Conservation (phyloP, 2,113 vertebrate genomes). For the Chloropsis hardwickii region DNA sequence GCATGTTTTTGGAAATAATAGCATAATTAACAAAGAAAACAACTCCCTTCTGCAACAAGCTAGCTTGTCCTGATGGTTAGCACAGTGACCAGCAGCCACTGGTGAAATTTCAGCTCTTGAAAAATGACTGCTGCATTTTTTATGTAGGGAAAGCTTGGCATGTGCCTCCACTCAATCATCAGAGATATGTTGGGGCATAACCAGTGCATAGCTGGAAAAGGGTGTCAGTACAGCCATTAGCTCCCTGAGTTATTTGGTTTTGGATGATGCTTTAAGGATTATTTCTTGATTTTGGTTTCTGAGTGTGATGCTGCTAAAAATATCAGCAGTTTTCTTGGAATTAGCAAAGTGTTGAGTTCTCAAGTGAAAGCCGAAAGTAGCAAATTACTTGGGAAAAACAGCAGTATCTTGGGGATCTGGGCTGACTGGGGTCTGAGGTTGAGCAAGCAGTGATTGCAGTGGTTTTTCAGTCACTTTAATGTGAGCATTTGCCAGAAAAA, state of each 20-base stretch:
- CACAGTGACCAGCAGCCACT: background rate
- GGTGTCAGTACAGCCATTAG: background rate
- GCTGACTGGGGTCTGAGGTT: background rate
- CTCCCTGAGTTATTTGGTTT: background rate
- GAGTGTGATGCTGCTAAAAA: background rate
- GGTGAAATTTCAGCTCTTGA: background rate
- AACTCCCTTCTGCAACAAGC: background rate
- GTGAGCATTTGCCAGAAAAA: background rate
- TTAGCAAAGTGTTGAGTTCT: background rate
- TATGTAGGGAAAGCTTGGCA: background rate
- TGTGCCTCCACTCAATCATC: background rate
- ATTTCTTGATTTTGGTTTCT: background rate
- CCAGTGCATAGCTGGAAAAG: background rate
- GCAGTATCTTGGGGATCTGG: background rate
- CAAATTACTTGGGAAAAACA: background rate
- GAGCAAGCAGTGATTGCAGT: background rate
- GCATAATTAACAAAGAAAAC: constrained; percentile 14
- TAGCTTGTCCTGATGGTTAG: background rate
- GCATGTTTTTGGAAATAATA: constrained; percentile 17
- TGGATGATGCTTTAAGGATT: background rate
- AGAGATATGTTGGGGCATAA: background rate
- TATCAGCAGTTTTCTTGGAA: background rate
- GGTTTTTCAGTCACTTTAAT: background rate
- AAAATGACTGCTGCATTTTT: background rate
- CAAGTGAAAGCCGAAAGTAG: background rate